These are phyloP conservation scores for Itoplectis maculator DNA, from an alignment of 2,888 invertebrate genomes.

Conservation along the genomic window DNA sequence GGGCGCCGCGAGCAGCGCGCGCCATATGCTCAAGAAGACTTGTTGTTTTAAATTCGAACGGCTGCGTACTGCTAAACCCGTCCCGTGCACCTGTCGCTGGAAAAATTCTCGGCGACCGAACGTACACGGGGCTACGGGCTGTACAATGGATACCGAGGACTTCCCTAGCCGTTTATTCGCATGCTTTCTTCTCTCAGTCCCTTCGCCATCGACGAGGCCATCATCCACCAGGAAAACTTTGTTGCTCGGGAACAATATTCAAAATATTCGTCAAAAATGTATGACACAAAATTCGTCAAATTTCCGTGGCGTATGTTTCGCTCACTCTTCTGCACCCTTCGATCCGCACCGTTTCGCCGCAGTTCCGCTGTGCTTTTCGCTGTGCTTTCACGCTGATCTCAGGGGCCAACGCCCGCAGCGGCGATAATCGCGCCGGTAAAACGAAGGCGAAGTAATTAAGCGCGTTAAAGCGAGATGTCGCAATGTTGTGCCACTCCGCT, in stretches of 20 bases:
- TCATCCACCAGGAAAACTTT: neutral
- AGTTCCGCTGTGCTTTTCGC: neutral
- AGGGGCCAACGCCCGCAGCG: neutral
- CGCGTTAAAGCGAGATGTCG: slow-evolving; percentile 72
- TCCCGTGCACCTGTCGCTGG: slow-evolving; percentile 69
- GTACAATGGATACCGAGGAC: slow-evolving; percentile 16
- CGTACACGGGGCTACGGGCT: slow-evolving; percentile 1
- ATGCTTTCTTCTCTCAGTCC: neutral
- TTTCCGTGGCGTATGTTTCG: neutral
- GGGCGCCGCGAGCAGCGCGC: slow-evolving; percentile 67
- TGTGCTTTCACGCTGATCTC: neutral
- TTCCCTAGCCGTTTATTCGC: slow-evolving; percentile 33
- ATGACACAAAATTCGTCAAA: too few species aligned
- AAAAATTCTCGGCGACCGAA: slow-evolving; percentile 57
- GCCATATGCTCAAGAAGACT: slow-evolving; percentile 82
- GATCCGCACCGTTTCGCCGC: neutral
- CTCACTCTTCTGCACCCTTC: neutral
- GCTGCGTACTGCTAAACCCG: slow-evolving; percentile 61
- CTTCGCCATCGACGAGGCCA: neutral
- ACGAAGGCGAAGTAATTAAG: slow-evolving; percentile 77
- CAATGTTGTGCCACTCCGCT: slow-evolving; percentile 72
- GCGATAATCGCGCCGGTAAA: slow-evolving; percentile 62
- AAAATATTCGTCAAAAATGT: too few species aligned
- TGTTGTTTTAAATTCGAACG: slow-evolving; percentile 80
- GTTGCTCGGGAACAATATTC: neutral